Evolutionary conservation across 92 coral and sea anemone species (phyloP), one percentile per base, ranked within the genome.

Genomic region (Ricordea florida): DNA sequence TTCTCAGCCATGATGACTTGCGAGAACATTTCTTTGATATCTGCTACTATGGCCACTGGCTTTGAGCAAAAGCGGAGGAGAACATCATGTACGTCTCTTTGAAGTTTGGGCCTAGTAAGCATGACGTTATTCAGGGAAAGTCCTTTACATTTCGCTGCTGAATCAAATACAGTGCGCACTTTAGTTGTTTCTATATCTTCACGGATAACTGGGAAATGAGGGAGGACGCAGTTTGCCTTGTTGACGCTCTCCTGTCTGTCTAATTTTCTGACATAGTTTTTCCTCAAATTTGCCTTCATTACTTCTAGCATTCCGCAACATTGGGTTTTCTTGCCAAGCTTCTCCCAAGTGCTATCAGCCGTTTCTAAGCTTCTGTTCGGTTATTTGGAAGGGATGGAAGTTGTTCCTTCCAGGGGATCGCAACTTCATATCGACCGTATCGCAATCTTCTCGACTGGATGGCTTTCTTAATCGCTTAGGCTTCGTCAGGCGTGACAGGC

Each of bases 351-450:
- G 53, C 21, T 44, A 18, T 26, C 17, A 66, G 53, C n/a, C 77
- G 51, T 21, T 29, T 52, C 42, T 31, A 42, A 34, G 66, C 57
- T 24, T 28, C 51, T 48, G 37, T 23, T 14, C 36, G 20, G 23
- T 78, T 66, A 20, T 66, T 59, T 25, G 69, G 76, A 17, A 66
- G 22, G 23, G 30, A 52, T 14, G 84, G 67, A 7, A 42, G 20
- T 7, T 56, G 68, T 53, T 78, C 77, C 27, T 78, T 78, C 69
- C 77, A 78, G 3, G 76, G 76, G 34, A 78, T 78, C n/a, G 57
- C 69, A 7, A 66, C 62, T 40, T 78, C 61, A 10, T 78, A 78
- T 29, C 70, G 24, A 23, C 72, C 69, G 5, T 52, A 48, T 27
- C 17, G 3, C 14, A 10, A 43, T 23, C 37, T 29, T 22, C 48